Percentiles rank a stretch among this genome's conserved stretches.
Conservation (phyloP, 2,888 invertebrate genomes). For the Chloroclysta siterata region DNA sequence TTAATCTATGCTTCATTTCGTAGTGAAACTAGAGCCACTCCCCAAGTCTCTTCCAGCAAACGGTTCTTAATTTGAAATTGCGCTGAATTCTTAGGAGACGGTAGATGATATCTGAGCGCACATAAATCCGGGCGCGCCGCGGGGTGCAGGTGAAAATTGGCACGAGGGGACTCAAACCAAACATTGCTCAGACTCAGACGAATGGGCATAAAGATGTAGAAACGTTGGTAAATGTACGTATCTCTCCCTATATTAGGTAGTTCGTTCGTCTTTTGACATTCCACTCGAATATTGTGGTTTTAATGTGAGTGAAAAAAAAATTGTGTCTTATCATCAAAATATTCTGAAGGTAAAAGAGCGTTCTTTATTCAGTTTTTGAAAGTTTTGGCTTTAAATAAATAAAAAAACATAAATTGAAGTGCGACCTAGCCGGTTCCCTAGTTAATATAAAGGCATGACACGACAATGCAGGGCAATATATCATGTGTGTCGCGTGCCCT, state of each 20-base stretch:
- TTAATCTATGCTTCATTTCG: too few relatives aligned
- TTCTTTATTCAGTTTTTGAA: too few relatives aligned
- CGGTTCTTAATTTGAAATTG: conserved; percentile 47
- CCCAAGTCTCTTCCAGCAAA: conserved; percentile 52
- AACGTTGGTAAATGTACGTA: conserved; percentile 5
- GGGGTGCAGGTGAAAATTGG: conserved; percentile 82
- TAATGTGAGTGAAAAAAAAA: background rate
- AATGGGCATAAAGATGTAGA: conserved; percentile 19
- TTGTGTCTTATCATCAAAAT: too few relatives aligned
- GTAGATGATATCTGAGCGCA: conserved; percentile 73
- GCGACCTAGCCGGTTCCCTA: background rate
- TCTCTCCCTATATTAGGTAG: background rate
- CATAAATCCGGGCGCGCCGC: conserved; percentile 72
- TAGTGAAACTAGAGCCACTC: too few relatives aligned
- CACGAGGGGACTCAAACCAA: conserved; percentile 79
- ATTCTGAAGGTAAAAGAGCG: too few relatives aligned
- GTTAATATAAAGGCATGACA: conserved; percentile 11
- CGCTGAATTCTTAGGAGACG: conserved; percentile 72
- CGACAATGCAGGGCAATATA: conserved; percentile 35
- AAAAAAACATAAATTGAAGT: too few relatives aligned
- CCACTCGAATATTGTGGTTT: background rate
- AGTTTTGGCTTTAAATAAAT: too few relatives aligned
- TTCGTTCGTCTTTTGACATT: background rate
- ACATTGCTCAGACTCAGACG: conserved; percentile 57
- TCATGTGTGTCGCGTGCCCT: conserved; percentile 40